Percentiles rank a stretch among this genome's conserved stretches.
phyloP scores from a whole-genome alignment of 2,888 invertebrate species.

The Apotomis betuletana region DNA sequence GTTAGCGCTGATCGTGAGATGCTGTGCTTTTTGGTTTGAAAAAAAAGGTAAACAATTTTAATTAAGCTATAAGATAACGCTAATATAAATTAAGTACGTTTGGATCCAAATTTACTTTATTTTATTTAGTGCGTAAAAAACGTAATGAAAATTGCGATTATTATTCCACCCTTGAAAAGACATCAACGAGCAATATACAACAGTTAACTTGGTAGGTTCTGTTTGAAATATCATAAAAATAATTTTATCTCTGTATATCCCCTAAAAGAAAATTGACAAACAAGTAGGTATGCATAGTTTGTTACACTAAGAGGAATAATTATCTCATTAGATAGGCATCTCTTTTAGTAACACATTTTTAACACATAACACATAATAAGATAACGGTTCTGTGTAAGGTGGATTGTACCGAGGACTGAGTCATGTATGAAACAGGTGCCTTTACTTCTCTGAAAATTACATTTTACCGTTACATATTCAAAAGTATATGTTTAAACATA shows the following conservation, averaged over 20 bases:
- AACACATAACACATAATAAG: too few relatives aligned
- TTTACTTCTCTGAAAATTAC: slow-evolving; percentile 21
- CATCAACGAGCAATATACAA: slow-evolving; percentile 53
- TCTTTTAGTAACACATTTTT: neutral
- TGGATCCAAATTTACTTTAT: neutral
- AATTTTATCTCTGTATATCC: neutral
- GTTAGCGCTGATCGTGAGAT: slow-evolving; percentile 51
- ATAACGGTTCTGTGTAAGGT: slow-evolving; percentile 28
- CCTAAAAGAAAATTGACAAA: neutral
- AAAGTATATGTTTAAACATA: neutral
- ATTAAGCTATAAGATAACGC: neutral
- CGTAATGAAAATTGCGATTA: slow-evolving; percentile 2
- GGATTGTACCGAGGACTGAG: slow-evolving; percentile 13
- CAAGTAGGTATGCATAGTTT: too few relatives aligned
- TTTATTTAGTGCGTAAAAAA: neutral
- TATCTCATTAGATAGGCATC: neutral
- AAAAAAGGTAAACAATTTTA: slow-evolving; percentile 61
- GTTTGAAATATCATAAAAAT: too few relatives aligned
- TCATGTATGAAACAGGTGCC: slow-evolving; percentile 23
- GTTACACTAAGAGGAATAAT: neutral
- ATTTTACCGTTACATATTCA: slow-evolving; percentile 10
- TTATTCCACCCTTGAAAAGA: slow-evolving; percentile 53
- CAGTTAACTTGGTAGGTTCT: slow-evolving; percentile 1
- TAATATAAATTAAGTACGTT: neutral
- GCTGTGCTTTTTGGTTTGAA: slow-evolving; percentile 57